Conservation (phyloP, 2,113 vertebrate genomes). For the Mungos mungo region DNA sequence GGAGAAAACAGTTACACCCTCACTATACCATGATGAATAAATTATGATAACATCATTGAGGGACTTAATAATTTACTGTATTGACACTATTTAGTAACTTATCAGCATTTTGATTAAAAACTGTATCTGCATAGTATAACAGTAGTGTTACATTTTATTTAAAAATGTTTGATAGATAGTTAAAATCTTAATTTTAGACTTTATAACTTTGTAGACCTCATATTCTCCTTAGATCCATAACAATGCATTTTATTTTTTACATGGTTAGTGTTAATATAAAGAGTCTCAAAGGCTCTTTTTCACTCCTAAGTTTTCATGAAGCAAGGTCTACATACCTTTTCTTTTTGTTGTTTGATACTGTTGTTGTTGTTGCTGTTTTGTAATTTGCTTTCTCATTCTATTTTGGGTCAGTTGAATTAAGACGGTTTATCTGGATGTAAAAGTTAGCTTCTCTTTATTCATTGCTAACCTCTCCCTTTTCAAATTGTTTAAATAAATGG, state of each 20-base stretch:
- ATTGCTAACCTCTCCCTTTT: neutral
- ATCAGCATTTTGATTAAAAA: constrained; percentile 10
- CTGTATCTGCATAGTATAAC: neutral
- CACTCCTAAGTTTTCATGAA: neutral
- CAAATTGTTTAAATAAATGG: neutral
- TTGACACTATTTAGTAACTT: neutral
- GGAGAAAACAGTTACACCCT: neutral
- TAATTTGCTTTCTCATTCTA: neutral
- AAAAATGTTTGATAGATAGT: neutral
- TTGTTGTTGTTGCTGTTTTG: neutral
- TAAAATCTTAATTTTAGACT: constrained; percentile 13
- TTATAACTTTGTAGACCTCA: neutral
- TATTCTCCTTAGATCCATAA: neutral
- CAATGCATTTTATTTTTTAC: neutral
- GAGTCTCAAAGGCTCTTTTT: neutral
- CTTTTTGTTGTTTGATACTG: neutral
- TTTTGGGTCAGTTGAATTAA: neutral
- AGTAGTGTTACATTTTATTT: neutral
- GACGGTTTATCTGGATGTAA: neutral
- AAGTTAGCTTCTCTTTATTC: neutral
- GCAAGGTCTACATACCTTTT: neutral
- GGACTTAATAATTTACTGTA: neutral
- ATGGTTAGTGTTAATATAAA: neutral
- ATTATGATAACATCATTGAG: neutral
- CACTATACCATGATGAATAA: constrained; percentile 7